Evolutionary conservation across 2,888 invertebrate species (phyloP), one percentile per base, ranked within the genome.

Genomic region (Abrostola triplasia): DNA sequence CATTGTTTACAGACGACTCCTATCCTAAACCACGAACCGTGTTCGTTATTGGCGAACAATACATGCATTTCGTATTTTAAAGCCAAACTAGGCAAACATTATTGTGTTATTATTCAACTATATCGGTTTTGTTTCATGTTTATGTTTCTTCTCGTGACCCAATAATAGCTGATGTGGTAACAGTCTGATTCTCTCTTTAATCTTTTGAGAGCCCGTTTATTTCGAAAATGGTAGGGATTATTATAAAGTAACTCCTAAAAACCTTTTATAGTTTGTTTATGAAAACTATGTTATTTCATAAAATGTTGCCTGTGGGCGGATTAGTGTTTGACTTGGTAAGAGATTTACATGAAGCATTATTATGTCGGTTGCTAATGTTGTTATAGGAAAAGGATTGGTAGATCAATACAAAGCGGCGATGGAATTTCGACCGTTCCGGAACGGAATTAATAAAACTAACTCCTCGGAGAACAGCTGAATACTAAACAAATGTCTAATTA

Each of bases 1-100:
- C 66, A 70, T 57, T 80, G 67, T 70, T 77, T 70, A 67, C 67
- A 59, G 50, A 37, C n/a, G 37, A 8, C 36, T 59, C 8, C 55
- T 36, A 56, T 55, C 58, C 64, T 58, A 67, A 72, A 76, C 60
- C 47, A 50, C 42, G 9, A 41, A 56, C 35, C 41, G 38, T 52
- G 62, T 53, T 51, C 38, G 65, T 61, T 61, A 67, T 62, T 76
- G 55, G 56, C 42, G 62, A 53, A 72, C 49, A 62, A 64, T 62
- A 37, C 56, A 40, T 35, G 13, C 8, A 52, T 58, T 56, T 57
- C 49, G 47, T 36, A 10, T 13, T 67, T 53, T 47, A 41, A 36
- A 36, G 42, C 42, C 42, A 48, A 41, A 65, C 64, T 40, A 8
- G 38, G 11, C 44, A 48, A 50, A 61, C 50, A 57, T 69, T 48